These are phyloP conservation scores for Melangyna quadrimaculata DNA, from an alignment of 2,888 invertebrate species.

Conservation along the genomic window DNA sequence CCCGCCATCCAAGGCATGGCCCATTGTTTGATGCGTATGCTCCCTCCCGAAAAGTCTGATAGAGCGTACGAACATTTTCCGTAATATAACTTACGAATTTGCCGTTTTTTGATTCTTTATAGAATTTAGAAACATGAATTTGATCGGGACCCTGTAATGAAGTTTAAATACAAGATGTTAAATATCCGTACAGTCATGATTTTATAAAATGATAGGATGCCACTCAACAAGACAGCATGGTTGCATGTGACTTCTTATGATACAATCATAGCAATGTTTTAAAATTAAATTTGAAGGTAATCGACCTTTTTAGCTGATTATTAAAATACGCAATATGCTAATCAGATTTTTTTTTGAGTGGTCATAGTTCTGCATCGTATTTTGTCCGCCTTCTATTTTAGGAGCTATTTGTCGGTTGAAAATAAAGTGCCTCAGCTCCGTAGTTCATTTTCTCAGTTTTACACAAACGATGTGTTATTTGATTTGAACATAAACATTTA, in stretches of 20 bases:
- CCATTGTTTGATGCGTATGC: slow-evolving; percentile 96
- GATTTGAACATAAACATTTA: too few species aligned
- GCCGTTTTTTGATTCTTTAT: slow-evolving; percentile 93
- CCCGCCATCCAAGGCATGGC: slow-evolving; percentile 95
- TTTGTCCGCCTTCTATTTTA: too few species aligned
- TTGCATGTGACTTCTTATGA: background rate
- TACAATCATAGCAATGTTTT: too few species aligned
- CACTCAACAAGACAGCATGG: background rate
- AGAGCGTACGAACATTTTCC: slow-evolving; percentile 93
- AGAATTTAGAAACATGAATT: slow-evolving; percentile 94
- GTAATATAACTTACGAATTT: slow-evolving; percentile 91
- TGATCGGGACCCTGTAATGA: slow-evolving; percentile 91
- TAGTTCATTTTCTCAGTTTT: too few species aligned
- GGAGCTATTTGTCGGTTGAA: too few species aligned
- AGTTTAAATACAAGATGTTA: background rate
- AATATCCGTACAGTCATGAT: background rate
- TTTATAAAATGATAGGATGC: background rate
- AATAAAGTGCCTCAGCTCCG: too few species aligned
- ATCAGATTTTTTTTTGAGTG: too few species aligned
- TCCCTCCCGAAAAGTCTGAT: slow-evolving; percentile 94
- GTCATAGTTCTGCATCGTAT: too few species aligned
- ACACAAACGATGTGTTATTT: too few species aligned
- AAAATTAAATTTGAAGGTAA: too few species aligned
- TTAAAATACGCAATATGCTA: too few species aligned
- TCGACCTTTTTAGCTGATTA: too few species aligned